These are phyloP conservation scores for Dermatophagoides farinae DNA, from an alignment of 1,140 invertebrate species.

Conservation along the genomic window DNA sequence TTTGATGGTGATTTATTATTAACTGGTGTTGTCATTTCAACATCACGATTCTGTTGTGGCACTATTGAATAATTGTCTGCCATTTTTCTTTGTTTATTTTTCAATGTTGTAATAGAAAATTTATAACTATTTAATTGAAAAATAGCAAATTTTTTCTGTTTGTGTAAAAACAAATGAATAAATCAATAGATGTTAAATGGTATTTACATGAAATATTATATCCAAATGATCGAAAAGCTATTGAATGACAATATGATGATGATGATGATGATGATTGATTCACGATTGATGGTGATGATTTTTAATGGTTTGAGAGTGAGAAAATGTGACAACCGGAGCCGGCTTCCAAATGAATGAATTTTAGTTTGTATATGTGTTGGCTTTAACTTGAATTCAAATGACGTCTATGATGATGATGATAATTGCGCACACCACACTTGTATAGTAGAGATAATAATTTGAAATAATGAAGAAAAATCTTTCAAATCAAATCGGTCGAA, in stretches of 20 bases:
- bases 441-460: not conserved
- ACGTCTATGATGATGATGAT: not conserved
- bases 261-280: no score
- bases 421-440: not conserved
- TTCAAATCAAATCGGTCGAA: not conserved
- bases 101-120: not conserved
- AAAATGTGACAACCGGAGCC: no score
- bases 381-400: no score
- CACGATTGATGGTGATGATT: no score
- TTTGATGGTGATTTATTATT: not conserved
- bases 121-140: not conserved
- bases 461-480: no score
- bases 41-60: not conserved
- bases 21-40: slow-evolving; percentile 1
- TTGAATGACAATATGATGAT: no score
- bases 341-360: no score
- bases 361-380: no score
- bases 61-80: not conserved
- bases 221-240: no score
- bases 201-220: no score
- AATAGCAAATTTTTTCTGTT: not conserved
- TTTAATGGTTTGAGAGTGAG: no score
- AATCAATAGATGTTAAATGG: not conserved
- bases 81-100: not conserved
- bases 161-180: not conserved